These are phyloP conservation scores for Phalanger gymnotis DNA, from an alignment of 2,797 vertebrate genomes.

Conservation along the genomic window DNA sequence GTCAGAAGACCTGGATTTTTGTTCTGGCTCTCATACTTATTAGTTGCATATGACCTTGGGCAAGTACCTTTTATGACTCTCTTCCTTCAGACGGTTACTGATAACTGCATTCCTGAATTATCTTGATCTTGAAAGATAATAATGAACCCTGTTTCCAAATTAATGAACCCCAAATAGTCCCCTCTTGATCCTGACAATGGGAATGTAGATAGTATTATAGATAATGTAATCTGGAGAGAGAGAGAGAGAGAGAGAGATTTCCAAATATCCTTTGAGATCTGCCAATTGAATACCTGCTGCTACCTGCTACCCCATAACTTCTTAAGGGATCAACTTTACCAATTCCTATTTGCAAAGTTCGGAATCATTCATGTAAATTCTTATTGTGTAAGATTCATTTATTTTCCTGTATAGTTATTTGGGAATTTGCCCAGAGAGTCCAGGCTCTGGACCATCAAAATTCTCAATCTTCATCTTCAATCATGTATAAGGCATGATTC, in stretches of 20 bases:
- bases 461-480: not conserved
- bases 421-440: not conserved
- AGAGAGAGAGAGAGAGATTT: not conserved
- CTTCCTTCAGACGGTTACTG: not conserved
- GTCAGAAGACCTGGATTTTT: not conserved
- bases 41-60: not conserved
- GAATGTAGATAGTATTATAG: not conserved
- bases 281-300: not conserved
- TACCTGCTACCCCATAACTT: not conserved
- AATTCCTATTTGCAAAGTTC: not conserved
- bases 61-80: not conserved
- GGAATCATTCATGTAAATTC: not conserved
- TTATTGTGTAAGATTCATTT: not conserved
- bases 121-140: not conserved
- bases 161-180: not conserved
- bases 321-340: not conserved
- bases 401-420: not conserved
- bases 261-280: not conserved
- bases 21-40: not conserved
- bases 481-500: not conserved
- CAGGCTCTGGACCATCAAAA: not conserved
- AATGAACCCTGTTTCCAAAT: not conserved
- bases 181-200: not conserved
- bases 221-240: not conserved
- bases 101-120: not conserved